Evolutionary conservation across 2,113 vertebrate species (phyloP).

Genomic region (Periophthalmodon schlosseri): DNA sequence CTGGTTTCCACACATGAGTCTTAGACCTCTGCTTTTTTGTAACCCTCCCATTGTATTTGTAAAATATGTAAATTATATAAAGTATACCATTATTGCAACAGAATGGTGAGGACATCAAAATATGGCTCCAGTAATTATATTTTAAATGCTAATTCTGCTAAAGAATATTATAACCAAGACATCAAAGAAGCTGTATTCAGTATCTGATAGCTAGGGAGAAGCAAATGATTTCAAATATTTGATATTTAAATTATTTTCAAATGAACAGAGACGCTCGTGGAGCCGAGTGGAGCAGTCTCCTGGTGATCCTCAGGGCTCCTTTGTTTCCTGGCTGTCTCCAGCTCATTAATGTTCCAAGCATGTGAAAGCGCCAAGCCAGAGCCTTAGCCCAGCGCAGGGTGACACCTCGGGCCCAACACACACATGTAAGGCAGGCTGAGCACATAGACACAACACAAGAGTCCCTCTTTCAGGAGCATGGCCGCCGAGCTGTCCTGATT

Average conservation of each 20-base stretch:
- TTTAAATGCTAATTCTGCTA: constrained; percentile 64
- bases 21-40: constrained; percentile 42
- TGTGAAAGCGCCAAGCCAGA: constrained; percentile 67
- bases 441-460: constrained; percentile 41
- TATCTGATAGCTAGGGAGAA: constrained; percentile 73
- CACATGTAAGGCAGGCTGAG: constrained; percentile 10
- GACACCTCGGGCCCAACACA: constrained; percentile 61
- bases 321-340: constrained; percentile 75
- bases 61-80: constrained; percentile 61
- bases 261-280: constrained; percentile 75
- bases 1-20: constrained; percentile 35
- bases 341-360: constrained; percentile 77
- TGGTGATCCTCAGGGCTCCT: constrained; percentile 72
- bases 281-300: constrained; percentile 67
- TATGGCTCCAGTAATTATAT: constrained; percentile 64
- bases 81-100: constrained; percentile 58
- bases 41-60: constrained; percentile 47
- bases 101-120: constrained; percentile 62
- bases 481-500: constrained; percentile 76
- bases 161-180: constrained; percentile 67
- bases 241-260: constrained; percentile 81
- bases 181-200: constrained; percentile 70
- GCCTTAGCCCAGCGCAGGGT: constrained; percentile 61
- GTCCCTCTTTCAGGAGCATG: constrained; percentile 75
- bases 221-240: constrained; percentile 77